Evolutionary conservation across 2,113 vertebrate species (phyloP).

Genomic region (Pygoscelis antarcticus): DNA sequence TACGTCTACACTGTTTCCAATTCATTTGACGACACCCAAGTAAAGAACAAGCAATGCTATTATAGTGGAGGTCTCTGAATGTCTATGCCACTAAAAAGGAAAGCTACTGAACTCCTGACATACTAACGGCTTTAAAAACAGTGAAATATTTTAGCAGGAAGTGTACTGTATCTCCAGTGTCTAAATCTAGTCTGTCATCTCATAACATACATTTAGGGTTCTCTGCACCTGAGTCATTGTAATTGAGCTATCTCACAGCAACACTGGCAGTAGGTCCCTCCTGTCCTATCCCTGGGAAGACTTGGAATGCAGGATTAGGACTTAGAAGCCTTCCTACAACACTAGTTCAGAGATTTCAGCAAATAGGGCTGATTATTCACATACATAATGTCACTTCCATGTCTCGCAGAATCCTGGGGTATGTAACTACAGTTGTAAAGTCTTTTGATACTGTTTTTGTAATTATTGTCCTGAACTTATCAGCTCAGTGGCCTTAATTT

Average conservation of each 20-base stretch:
- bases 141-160: background rate
- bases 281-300: background rate
- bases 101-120: background rate
- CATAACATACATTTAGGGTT: background rate
- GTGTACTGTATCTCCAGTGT: background rate
- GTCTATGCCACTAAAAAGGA: background rate
- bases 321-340: background rate
- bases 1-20: background rate
- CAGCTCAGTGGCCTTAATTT: background rate
- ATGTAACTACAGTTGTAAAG: background rate
- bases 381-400: fast-evolving
- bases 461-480: background rate
- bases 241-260: background rate
- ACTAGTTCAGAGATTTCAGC: background rate
- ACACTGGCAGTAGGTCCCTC: background rate
- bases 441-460: background rate
- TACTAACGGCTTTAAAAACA: background rate
- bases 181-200: background rate
- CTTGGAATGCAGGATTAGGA: background rate
- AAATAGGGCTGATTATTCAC: background rate
- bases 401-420: background rate
- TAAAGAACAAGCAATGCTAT: background rate
- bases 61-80: background rate
- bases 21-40: background rate
- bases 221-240: background rate